Conservation (phyloP, 2,797 vertebrate species). For the Tinamus major region DNA sequence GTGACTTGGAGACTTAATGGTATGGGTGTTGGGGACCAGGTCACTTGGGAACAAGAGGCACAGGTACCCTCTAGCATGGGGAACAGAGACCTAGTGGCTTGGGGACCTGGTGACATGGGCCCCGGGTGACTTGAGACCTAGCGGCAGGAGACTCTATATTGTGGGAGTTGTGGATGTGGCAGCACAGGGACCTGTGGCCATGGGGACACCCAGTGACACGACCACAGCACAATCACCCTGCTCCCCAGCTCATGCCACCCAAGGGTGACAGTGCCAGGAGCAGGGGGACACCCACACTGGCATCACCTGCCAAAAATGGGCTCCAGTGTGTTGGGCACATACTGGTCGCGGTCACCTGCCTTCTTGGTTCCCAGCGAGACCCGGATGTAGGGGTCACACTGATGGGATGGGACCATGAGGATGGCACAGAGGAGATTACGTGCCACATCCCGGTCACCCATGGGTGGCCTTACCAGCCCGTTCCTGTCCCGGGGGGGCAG, state of each 20-base stretch:
- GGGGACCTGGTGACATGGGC: background rate
- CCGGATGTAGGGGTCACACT: constrained; percentile 81
- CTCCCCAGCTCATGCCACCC: background rate
- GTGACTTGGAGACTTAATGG: background rate
- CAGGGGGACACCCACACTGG: rapidly evolving
- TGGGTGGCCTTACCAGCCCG: constrained; percentile 68
- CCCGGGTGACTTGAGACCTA: background rate
- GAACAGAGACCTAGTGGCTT: background rate
- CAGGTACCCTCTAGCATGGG: background rate
- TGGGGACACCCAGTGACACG: no score
- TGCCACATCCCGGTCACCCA: background rate
- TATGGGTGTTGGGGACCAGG: background rate
- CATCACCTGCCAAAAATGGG: constrained; percentile 79
- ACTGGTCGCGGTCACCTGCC: constrained; percentile 67
- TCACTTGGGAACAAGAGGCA: background rate
- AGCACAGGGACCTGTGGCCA: no score
- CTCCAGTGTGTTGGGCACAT: constrained; percentile 79
- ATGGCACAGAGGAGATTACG: rapidly evolving
- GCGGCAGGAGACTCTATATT: background rate
- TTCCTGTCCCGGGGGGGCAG: constrained; percentile 77
- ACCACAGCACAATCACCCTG: no score
- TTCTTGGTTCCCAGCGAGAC: constrained; percentile 71
- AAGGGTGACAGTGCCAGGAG: background rate
- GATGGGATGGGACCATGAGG: background rate
- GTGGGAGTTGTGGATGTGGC: no score